phyloP scores from a whole-genome alignment of 2,113 vertebrate species.

The Pholis gunnellus region DNA sequence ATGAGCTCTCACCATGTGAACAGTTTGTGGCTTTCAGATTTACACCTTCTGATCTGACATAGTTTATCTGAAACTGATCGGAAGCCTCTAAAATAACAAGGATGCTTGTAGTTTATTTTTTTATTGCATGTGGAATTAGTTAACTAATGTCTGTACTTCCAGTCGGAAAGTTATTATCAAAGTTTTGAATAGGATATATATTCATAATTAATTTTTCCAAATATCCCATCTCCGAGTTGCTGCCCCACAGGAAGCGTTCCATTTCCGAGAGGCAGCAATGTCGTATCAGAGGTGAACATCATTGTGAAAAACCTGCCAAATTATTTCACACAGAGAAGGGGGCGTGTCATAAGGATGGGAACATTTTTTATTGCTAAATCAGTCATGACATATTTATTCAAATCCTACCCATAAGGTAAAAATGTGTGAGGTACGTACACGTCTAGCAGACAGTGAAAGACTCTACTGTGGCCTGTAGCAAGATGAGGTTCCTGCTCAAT shows the following conservation, averaged over 20 bases:
- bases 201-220: not conserved
- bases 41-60: conserved; percentile 21
- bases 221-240: not conserved
- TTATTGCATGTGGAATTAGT: not conserved
- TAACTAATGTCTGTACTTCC: not conserved
- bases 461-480: conserved; percentile 13
- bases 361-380: conserved; percentile 60
- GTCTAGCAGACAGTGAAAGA: conserved; percentile 69
- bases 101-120: not conserved
- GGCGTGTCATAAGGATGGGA: conserved; percentile 11
- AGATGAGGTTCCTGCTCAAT: conserved; percentile 2
- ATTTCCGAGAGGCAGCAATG: conserved; percentile 45
- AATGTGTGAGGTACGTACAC: conserved; percentile 74
- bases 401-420: conserved; percentile 57
- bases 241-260: not conserved
- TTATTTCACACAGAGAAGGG: conserved; percentile 33
- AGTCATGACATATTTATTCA: conserved; percentile 69
- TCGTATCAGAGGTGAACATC: conserved; percentile 21
- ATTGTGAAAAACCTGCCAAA: conserved; percentile 43
- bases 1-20: conserved; percentile 4
- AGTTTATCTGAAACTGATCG: not conserved
- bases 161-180: not conserved
- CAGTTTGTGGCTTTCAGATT: conserved; percentile 19
- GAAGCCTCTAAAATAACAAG: not conserved
- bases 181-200: not conserved